These are phyloP conservation scores for Eupithecia centaureata DNA, from an alignment of 2,888 invertebrate species.

Conservation along the genomic window DNA sequence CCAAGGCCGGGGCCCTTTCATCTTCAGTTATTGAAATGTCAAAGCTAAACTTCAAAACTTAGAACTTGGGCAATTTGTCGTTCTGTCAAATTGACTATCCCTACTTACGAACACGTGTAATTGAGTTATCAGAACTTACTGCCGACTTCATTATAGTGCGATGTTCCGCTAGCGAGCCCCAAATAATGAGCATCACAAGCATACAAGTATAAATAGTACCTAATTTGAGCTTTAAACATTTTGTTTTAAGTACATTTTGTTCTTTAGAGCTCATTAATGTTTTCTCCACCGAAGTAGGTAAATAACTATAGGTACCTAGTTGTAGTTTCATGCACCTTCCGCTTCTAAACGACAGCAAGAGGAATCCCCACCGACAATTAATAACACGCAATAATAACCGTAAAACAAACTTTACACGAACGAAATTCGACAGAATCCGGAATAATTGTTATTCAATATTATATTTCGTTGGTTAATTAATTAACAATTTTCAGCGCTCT, in stretches of 20 bases:
- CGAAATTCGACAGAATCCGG: background rate
- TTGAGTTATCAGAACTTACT: conserved; percentile 11
- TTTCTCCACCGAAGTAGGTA: no score
- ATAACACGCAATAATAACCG: background rate
- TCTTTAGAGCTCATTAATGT: no score
- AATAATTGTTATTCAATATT: background rate
- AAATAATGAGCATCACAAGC: background rate
- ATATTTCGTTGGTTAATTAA: conserved; percentile 23
- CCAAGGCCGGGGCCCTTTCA: background rate
- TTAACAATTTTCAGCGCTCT: conserved; percentile 16
- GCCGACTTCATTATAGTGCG: background rate
- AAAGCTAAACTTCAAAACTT: conserved; percentile 17
- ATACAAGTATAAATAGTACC: background rate
- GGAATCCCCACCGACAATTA: no score
- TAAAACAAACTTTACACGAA: background rate
- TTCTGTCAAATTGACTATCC: conserved; percentile 15
- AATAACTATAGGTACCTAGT: no score
- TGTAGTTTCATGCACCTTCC: background rate
- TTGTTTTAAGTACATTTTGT: background rate
- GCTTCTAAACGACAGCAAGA: no score
- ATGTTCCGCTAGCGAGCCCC: background rate
- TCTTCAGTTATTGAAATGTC: conserved; percentile 23
- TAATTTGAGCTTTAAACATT: no score
- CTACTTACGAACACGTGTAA: conserved; percentile 8
- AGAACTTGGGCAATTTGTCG: conserved; percentile 19